phyloP scores from a whole-genome alignment of 2,888 invertebrate species.

The Leptinotarsa rubiginosa region DNA sequence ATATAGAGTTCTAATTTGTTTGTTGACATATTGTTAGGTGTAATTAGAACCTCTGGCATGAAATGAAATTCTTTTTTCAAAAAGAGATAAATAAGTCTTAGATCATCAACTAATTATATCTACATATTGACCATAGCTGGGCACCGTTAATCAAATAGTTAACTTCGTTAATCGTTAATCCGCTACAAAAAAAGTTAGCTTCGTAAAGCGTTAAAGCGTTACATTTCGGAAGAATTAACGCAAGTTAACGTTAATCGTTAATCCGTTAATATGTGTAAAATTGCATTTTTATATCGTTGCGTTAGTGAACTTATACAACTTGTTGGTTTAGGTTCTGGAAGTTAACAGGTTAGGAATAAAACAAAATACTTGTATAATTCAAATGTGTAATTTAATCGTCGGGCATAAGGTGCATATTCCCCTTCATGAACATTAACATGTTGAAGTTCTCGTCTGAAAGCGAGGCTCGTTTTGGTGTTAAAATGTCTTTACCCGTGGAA shows the following conservation, averaged over 20 bases:
- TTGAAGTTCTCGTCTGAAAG: constrained; percentile 28
- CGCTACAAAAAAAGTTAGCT: constrained; percentile 23
- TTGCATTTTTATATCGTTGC: constrained; percentile 20
- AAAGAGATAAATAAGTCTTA: too few relatives aligned
- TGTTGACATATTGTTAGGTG: too few relatives aligned
- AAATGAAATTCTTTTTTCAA: too few relatives aligned
- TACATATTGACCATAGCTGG: background rate
- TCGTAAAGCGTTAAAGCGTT: constrained; percentile 20
- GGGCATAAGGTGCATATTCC: constrained; percentile 15
- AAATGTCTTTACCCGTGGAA: constrained; percentile 18
- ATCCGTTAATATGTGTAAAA: constrained; percentile 1
- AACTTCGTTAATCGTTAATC: constrained; percentile 19
- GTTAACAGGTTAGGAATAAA: constrained; percentile 20
- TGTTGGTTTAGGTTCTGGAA: constrained; percentile 22
- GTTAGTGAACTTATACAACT: constrained; percentile 24
- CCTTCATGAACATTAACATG: constrained; percentile 27
- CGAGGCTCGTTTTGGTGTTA: constrained; percentile 14
- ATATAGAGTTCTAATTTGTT: too few relatives aligned
- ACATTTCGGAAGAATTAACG: constrained; percentile 23
- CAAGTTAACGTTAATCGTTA: constrained; percentile 20
- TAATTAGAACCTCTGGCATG: too few relatives aligned
- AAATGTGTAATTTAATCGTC: constrained; percentile 4
- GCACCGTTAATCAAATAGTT: constrained; percentile 19
- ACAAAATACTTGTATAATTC: constrained; percentile 14
- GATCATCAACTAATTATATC: too few relatives aligned